These are phyloP conservation scores for Triops cancriformis DNA, from an alignment of 1,140 invertebrate species.

Conservation along the genomic window DNA sequence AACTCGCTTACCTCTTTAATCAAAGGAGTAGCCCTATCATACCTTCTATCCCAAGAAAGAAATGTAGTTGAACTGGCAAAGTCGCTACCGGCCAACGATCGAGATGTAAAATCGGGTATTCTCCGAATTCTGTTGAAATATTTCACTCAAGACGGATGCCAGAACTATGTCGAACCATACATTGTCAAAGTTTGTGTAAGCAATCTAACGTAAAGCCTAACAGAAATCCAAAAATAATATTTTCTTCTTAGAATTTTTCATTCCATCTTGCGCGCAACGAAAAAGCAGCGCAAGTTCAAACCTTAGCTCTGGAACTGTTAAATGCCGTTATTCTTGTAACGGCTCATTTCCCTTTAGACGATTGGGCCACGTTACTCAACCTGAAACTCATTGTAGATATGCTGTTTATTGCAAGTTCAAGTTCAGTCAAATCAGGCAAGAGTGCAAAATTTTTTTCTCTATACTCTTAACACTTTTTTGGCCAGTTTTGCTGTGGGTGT, in stretches of 20 bases:
- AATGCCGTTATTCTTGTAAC: not conserved
- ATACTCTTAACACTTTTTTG: not conserved
- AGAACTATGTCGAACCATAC: not conserved
- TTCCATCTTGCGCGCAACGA: not conserved
- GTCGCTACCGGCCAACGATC: not conserved
- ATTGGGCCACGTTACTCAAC: not conserved
- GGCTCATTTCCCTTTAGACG: not conserved
- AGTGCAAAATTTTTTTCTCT: not conserved
- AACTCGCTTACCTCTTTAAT: not conserved
- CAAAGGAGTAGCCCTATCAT: not conserved
- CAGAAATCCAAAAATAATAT: not conserved
- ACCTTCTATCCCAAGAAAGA: not conserved
- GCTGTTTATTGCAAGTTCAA: not conserved
- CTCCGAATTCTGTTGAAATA: not conserved
- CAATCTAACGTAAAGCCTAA: not conserved
- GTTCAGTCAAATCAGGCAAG: not conserved
- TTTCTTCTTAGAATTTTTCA: not conserved
- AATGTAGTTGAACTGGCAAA: not conserved
- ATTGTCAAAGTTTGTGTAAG: not conserved
- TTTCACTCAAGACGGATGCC: not conserved
- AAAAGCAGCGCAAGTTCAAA: not conserved
- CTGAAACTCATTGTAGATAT: not conserved
- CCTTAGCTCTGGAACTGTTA: not conserved
- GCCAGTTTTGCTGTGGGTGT: not conserved
- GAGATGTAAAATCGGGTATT: not conserved